phyloP scores from a whole-genome alignment of 2,888 invertebrate genomes.

The Dorcus parallelipipedus region DNA sequence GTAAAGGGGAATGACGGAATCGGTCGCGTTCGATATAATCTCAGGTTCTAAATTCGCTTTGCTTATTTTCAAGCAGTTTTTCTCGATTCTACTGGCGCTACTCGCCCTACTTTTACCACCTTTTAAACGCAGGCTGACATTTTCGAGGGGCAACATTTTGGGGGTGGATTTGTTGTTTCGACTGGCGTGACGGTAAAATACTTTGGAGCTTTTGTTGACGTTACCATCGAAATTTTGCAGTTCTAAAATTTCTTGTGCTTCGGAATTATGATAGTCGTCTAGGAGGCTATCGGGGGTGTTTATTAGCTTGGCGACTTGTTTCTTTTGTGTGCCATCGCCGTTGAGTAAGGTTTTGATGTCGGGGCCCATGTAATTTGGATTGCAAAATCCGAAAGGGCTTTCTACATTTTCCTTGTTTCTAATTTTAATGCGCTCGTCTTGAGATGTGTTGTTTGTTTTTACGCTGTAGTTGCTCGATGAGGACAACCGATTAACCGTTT shows the following conservation, averaged over 20 bases:
- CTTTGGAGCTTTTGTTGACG: slow-evolving; percentile 41
- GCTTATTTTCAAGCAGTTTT: slow-evolving; percentile 43
- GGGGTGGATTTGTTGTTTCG: slow-evolving; percentile 44
- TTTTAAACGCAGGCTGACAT: slow-evolving; percentile 40
- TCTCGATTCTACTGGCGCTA: slow-evolving; percentile 57
- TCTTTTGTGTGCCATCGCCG: slow-evolving; percentile 29
- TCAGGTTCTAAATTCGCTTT: slow-evolving; percentile 27
- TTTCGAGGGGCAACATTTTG: slow-evolving; percentile 51
- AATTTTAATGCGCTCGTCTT: slow-evolving; percentile 40
- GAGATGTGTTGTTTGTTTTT: slow-evolving; percentile 43
- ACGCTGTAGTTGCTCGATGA: slow-evolving; percentile 52
- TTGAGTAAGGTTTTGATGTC: slow-evolving; percentile 51
- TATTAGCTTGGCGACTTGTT: slow-evolving; percentile 47
- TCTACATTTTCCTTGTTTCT: slow-evolving; percentile 34
- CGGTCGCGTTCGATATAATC: slow-evolving; percentile 25
- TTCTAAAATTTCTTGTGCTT: slow-evolving; percentile 38
- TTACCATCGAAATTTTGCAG: slow-evolving; percentile 41
- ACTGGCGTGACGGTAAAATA: slow-evolving; percentile 38
- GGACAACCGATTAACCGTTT: slow-evolving; percentile 59
- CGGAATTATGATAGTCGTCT: slow-evolving; percentile 45
- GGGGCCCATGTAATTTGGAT: slow-evolving; percentile 72
- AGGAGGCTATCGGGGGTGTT: slow-evolving; percentile 65
- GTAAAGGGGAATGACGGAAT: slow-evolving; percentile 54
- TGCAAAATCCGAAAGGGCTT: slow-evolving; percentile 66
- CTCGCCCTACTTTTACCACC: slow-evolving; percentile 50